Evolutionary conservation across 2,888 invertebrate species (phyloP).

Genomic region (Neocrepidodera transversa): DNA sequence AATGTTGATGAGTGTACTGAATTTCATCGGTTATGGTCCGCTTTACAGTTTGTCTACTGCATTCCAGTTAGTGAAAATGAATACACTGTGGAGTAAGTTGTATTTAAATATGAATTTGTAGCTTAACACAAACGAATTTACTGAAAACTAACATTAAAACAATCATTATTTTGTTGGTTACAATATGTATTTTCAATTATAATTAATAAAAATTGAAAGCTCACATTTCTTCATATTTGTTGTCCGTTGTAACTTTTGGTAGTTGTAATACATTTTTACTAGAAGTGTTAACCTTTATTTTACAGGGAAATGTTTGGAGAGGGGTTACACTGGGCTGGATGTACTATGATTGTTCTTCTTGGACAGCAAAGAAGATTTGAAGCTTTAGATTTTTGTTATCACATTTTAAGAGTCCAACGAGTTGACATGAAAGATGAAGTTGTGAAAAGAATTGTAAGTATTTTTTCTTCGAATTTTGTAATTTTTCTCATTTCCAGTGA

Average conservation of each 20-base stretch:
- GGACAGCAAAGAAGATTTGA: slow-evolving; percentile 97
- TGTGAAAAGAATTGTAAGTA: slow-evolving; percentile 92
- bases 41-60: slow-evolving; percentile 97
- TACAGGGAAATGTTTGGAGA: slow-evolving; percentile 94
- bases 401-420: slow-evolving; percentile 92
- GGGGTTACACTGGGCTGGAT: slow-evolving; percentile 98
- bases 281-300: background rate
- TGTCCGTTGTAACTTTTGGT: background rate
- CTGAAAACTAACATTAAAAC: too few species aligned
- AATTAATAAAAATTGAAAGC: too few species aligned
- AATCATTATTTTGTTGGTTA: too few species aligned
- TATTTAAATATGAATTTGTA: too few species aligned
- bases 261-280: background rate
- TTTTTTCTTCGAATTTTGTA: background rate
- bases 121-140: too few species aligned
- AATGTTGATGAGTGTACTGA: slow-evolving; percentile 97
- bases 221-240: too few species aligned
- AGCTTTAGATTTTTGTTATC: slow-evolving; percentile 98
- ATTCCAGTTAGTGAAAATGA: slow-evolving; percentile 96
- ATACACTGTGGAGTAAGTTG: slow-evolving; percentile 91
- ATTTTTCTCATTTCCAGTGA: too few species aligned
- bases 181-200: too few species aligned
- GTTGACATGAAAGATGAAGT: slow-evolving; percentile 96
- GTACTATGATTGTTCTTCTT: slow-evolving; percentile 92
- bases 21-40: slow-evolving; percentile 96